A percentile compares a stretch with the other conserved stretches of the same genome.
phyloP scores from a whole-genome alignment of 2,113 vertebrate species.

The Dolichotis patagonum region DNA sequence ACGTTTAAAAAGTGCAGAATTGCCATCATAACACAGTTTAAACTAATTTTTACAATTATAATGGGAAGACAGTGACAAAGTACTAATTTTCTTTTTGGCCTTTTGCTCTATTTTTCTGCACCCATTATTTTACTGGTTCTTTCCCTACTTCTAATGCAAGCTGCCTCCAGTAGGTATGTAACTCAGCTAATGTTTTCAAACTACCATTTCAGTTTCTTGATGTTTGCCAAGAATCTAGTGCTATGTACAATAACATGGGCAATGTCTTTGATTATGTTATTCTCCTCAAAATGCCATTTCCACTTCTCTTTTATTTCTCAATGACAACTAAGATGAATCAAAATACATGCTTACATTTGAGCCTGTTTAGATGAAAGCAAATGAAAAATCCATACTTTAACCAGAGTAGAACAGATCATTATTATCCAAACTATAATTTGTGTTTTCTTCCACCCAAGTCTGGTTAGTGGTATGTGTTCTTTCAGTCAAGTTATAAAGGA shows the following conservation, averaged over 20 bases:
- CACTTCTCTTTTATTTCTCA: not conserved
- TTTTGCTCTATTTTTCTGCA: not conserved
- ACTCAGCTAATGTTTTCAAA: not conserved
- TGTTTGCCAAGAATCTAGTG: not conserved
- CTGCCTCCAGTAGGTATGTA: not conserved
- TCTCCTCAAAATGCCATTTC: not conserved
- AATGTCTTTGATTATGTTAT: not conserved
- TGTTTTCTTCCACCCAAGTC: not conserved
- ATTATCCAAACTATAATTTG: not conserved
- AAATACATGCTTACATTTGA: not conserved
- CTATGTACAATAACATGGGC: not conserved
- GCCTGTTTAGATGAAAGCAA: not conserved
- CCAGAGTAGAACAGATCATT: not conserved
- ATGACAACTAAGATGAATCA: not conserved
- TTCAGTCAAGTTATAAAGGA: accelerated
- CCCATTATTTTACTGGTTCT: not conserved
- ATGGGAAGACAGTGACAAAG: not conserved
- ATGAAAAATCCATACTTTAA: not conserved
- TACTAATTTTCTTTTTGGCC: not conserved
- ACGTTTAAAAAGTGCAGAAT: not conserved
- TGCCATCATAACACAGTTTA: not conserved
- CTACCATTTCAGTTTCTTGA: not conserved
- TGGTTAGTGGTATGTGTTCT: not conserved
- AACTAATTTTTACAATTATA: not conserved
- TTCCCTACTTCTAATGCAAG: not conserved